A percentile compares a stretch with the other conserved stretches of the same genome.
phyloP scores from a whole-genome alignment of 2,888 invertebrate genomes.

The Hedya salicella region DNA sequence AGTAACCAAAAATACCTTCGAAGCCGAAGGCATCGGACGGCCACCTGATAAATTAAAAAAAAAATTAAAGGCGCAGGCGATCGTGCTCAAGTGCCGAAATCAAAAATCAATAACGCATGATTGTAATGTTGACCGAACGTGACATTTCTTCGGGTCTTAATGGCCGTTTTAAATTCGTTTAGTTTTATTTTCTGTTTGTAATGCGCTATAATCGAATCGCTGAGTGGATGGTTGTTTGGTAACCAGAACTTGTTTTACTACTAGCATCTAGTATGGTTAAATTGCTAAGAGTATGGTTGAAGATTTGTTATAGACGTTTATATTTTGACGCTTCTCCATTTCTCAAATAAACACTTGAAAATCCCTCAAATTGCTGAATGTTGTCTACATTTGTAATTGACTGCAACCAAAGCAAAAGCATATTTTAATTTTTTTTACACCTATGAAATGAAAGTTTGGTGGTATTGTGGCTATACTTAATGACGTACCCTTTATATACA shows the following conservation, averaged over 20 bases:
- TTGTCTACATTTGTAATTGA: too few species aligned
- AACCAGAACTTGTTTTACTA: constrained; percentile 24
- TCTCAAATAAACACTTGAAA: too few species aligned
- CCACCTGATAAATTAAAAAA: constrained; percentile 67
- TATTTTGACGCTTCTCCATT: too few species aligned
- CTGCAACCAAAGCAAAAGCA: too few species aligned
- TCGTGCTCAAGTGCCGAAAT: constrained; percentile 69
- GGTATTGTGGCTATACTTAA: too few species aligned
- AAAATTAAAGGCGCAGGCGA: constrained; percentile 63
- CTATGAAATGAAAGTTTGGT: too few species aligned
- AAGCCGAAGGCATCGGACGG: constrained; percentile 48
- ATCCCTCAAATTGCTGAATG: too few species aligned
- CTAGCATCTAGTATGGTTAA: not conserved
- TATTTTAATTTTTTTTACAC: too few species aligned
- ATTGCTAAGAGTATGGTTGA: not conserved
- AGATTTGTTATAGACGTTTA: not conserved
- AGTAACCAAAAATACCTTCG: constrained; percentile 28
- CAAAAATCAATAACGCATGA: constrained; percentile 60
- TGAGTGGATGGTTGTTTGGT: constrained; percentile 30
- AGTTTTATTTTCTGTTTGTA: constrained; percentile 45
- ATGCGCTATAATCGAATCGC: constrained; percentile 35
- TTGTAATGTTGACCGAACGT: constrained; percentile 64
- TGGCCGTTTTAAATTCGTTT: constrained; percentile 45
- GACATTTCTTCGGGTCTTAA: constrained; percentile 54
- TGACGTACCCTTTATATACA: too few species aligned